These are phyloP conservation scores for Puffinus mauretanicus DNA, from an alignment of 2,113 vertebrate species.

Conservation along the genomic window DNA sequence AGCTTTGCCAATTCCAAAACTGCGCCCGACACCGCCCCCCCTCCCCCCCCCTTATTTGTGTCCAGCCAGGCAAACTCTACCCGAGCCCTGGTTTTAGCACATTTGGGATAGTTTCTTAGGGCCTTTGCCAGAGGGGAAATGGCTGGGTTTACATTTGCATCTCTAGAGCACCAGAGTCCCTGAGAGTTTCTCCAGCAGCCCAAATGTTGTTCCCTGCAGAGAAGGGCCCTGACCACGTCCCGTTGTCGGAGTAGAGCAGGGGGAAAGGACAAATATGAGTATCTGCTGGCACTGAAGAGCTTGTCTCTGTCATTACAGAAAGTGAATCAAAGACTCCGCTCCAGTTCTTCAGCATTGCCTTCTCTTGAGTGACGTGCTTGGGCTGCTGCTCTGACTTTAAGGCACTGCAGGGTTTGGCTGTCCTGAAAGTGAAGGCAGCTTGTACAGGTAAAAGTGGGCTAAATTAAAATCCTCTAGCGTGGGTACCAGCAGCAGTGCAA, in stretches of 20 bases:
- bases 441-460: background rate
- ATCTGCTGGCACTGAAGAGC: background rate
- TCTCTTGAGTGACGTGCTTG: background rate
- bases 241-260: fast-evolving
- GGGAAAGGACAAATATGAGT: background rate
- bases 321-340: background rate
- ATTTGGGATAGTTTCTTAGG: background rate
- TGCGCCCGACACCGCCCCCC: fast-evolving
- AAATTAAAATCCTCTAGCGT: background rate
- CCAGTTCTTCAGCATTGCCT: background rate
- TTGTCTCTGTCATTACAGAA: background rate
- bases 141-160: background rate
- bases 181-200: background rate
- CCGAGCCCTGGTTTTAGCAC: background rate
- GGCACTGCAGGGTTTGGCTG: background rate
- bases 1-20: background rate
- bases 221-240: background rate
- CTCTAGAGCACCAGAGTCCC: background rate
- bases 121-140: background rate
- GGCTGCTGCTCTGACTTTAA: background rate
- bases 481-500: background rate
- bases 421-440: background rate
- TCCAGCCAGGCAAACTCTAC: background rate
- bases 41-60: background rate
- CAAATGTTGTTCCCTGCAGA: background rate